These are phyloP conservation scores for Alca torda DNA, from an alignment of 2,797 vertebrate genomes.

Conservation along the genomic window DNA sequence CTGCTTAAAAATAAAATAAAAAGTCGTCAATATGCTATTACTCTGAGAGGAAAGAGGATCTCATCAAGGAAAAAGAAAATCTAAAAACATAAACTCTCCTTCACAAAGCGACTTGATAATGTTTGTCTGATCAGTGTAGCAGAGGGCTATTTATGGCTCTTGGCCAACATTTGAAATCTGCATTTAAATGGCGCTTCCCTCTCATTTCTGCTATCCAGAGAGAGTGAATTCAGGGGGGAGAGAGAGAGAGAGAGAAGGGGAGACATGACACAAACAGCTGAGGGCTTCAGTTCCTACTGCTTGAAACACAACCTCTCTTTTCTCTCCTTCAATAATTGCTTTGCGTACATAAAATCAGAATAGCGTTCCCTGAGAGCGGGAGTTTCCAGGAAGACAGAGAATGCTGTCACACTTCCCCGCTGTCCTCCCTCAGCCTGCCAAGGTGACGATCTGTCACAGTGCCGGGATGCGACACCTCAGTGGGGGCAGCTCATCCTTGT, in stretches of 20 bases:
- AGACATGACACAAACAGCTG: neutral
- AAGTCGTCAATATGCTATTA: neutral
- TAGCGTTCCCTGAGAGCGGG: neutral
- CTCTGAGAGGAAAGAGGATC: constrained; percentile 18
- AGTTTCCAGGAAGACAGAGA: neutral
- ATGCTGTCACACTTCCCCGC: neutral
- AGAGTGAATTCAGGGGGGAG: constrained; percentile 3
- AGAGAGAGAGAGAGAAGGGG: neutral
- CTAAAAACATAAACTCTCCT: constrained; percentile 18
- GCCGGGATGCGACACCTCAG: neutral
- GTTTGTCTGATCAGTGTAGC: neutral
- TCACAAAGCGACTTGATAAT: constrained; percentile 21
- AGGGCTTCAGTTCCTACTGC: constrained; percentile 14
- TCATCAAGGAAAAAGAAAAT: neutral
- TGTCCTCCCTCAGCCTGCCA: neutral
- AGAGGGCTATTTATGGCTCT: constrained; percentile 37
- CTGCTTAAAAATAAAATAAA: constrained; percentile 51
- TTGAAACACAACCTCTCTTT: constrained; percentile 31
- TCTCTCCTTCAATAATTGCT: constrained; percentile 42
- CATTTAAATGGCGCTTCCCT: constrained; percentile 62
- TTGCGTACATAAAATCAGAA: constrained; percentile 9
- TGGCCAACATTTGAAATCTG: constrained; percentile 49
- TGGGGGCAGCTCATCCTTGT: neutral
- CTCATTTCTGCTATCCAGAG: neutral
- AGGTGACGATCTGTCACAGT: neutral